Conservation (phyloP, 2,888 invertebrate genomes). For the Spodoptera littoralis region DNA sequence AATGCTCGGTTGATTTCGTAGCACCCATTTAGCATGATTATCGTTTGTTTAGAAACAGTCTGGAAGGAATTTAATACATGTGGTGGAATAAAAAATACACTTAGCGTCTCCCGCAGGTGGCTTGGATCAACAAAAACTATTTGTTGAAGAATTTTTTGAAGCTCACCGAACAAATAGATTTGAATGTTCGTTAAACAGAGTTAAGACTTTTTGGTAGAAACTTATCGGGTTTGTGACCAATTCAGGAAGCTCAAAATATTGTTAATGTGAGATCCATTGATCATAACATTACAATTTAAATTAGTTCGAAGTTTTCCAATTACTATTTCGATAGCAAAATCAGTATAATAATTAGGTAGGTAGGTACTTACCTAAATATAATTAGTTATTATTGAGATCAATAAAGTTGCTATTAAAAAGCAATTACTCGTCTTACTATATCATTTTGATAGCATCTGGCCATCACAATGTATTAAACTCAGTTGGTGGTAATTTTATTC, state of each 20-base stretch:
- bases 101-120: constrained; percentile 63
- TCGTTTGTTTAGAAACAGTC: constrained; percentile 27
- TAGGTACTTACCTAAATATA: neutral
- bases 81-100: constrained; percentile 54
- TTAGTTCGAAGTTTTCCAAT: constrained; percentile 7
- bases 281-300: no score
- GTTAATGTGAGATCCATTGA: neutral
- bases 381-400: constrained; percentile 24
- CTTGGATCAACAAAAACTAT: constrained; percentile 64
- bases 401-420: constrained; percentile 50
- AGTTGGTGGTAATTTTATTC: constrained; percentile 45
- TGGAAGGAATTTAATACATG: constrained; percentile 44
- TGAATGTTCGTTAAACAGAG: neutral
- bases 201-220: neutral
- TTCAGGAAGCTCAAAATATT: no score
- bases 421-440: constrained; percentile 51
- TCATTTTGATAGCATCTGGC: constrained; percentile 43
- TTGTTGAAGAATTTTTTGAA: constrained; percentile 47
- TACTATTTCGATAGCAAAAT: constrained; percentile 13
- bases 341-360: constrained; percentile 14
- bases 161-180: constrained; percentile 11
- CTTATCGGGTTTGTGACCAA: neutral
- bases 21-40: constrained; percentile 25
- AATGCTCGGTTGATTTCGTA: constrained; percentile 36
- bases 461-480: constrained; percentile 37